Evolutionary conservation across 1,140 invertebrate species (phyloP).

Genomic region (Homarus americanus): DNA sequence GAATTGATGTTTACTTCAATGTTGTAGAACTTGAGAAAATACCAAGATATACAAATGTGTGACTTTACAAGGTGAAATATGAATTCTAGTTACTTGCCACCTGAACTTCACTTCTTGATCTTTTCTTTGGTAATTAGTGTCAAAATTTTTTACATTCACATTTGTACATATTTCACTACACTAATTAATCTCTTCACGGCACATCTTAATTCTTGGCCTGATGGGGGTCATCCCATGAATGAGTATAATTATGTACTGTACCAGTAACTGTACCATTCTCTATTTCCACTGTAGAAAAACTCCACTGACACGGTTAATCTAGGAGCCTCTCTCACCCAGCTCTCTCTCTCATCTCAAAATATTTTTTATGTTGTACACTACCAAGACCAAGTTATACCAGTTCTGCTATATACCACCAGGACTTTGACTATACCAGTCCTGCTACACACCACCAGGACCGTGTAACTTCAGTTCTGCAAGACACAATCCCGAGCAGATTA

Average conservation of each 20-base stretch:
- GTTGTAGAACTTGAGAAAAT: slow-evolving; percentile 46
- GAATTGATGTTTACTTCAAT: slow-evolving; percentile 42
- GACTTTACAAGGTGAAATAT: slow-evolving; percentile 22
- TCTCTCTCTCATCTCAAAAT: not conserved
- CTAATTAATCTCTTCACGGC: slow-evolving; percentile 23
- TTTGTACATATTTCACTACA: slow-evolving; percentile 60
- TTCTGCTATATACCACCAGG: not conserved
- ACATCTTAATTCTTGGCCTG: not conserved
- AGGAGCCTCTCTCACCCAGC: not conserved
- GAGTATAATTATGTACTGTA: not conserved
- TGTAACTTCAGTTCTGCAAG: not conserved
- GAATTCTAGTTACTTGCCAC: not conserved
- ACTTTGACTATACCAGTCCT: not conserved
- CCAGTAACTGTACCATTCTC: not conserved
- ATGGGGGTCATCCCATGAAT: not conserved
- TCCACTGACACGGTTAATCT: not conserved
- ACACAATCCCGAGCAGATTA: not conserved
- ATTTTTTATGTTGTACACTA: not conserved
- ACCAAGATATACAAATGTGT: slow-evolving; percentile 44
- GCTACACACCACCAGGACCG: not conserved
- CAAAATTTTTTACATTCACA: slow-evolving; percentile 43
- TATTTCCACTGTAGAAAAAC: not conserved
- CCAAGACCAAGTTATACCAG: not conserved
- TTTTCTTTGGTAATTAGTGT: slow-evolving; percentile 56
- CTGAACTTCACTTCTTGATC: slow-evolving; percentile 9